Base-by-base conservation (phyloP, 2,888 invertebrate genomes). In the Pachycephus smyrnensis region DNA sequence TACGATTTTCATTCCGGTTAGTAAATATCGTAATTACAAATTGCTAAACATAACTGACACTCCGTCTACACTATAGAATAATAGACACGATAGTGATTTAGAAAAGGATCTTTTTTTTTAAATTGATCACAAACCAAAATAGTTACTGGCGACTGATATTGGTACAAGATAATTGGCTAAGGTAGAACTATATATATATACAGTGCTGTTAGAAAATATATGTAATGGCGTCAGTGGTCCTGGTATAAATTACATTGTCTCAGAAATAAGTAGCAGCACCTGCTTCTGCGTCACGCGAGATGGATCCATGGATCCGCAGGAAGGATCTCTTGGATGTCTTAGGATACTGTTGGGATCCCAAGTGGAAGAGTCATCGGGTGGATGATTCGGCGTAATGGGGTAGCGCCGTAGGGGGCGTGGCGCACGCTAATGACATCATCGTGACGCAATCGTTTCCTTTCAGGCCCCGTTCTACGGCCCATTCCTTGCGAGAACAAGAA, bases 401-500 rank as follows among this genome's bases (percentile, higher is more conserved):
- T 89, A 89, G 88, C 88, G 83, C 87, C 86, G 81, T 87, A 86
- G 86, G 87, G 88, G 89, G 88, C 87, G 88, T 86, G 88, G 87
- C 82, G 80, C 83, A 79, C 80, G 84, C 88, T 90, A 90, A 90
- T 90, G 88, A 90, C 87, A 89, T 89, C 88, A 88, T 89, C 89
- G 89, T 90, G 90, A 89, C 90, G 89, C 85, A 89, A 90, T 89
- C 87, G 83, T 89, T 90, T 90, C 86, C 86, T 87, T 86, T 86
- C 86, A 83, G 71, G 32, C 71, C 40, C 71, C 71, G 71, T 32
- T 71, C 71, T 2, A 30, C 71, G 31, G 71, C 31, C 6, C 71
- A 23, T 82, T 81, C 79, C 79, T 81, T 80, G 77, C 81, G 76
- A 80, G 77, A 81, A 74, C 79, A 80, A 84, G 83, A 85, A 84